These are phyloP conservation scores for Todiramphus chloris DNA, from an alignment of 2,113 vertebrate genomes.

Conservation along the genomic window DNA sequence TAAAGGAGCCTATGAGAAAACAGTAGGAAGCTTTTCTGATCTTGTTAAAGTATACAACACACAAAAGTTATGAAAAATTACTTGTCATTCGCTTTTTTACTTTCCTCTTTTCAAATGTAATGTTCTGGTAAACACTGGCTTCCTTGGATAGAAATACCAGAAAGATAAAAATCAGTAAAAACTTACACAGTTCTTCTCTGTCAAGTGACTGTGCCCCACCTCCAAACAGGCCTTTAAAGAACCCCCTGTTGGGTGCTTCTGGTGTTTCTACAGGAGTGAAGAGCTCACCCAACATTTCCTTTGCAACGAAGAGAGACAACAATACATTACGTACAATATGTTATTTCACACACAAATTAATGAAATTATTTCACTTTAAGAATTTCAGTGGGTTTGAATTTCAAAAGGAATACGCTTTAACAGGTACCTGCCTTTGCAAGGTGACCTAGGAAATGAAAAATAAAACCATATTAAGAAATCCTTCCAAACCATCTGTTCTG, in stretches of 20 bases:
- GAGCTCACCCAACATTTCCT: conserved; percentile 99
- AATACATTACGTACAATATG: neutral
- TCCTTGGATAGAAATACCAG: neutral
- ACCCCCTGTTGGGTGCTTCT: conserved; percentile 96
- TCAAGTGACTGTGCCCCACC: conserved; percentile 96
- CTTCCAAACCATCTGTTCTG: neutral
- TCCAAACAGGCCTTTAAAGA: conserved; percentile 98
- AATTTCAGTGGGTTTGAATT: neutral
- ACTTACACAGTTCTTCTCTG: conserved; percentile 96
- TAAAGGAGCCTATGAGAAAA: neutral
- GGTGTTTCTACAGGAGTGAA: conserved; percentile 98
- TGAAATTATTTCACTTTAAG: neutral
- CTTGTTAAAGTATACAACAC: neutral
- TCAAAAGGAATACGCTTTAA: neutral
- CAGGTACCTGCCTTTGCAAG: neutral
- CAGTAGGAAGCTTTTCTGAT: neutral
- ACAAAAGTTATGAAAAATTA: neutral
- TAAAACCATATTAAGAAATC: neutral
- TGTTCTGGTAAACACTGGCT: neutral
- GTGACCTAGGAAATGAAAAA: neutral
- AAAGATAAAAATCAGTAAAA: neutral
- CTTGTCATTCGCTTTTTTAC: neutral
- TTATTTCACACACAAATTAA: neutral
- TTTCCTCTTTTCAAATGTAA: neutral
- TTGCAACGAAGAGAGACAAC: conserved; percentile 54